Evolutionary conservation across 2,888 invertebrate genomes (phyloP), one percentile per base, ranked within the genome.

Genomic region (Alitta virens): DNA sequence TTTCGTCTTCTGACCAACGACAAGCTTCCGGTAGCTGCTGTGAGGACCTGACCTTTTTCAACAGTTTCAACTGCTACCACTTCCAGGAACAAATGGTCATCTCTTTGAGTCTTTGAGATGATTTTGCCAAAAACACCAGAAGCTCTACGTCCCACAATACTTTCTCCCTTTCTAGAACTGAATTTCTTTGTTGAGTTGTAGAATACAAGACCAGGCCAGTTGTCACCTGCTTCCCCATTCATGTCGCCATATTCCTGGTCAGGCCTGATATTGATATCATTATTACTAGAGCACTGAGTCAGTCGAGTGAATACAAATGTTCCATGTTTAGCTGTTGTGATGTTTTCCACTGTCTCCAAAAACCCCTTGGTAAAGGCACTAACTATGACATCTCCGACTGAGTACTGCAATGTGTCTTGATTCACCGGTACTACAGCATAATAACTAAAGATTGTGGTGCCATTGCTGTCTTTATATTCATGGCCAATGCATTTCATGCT

Each of bases 201-300:
- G 16, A 9, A 52, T 9, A 52, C 24, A 23, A 52, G 52, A 7
- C 52, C 52, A 21, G 52, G 52, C 52, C 52, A 52, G 25, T 52
- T 52, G 52, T 52, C 52, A 9, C 52, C 52, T 9, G 5, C 52
- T 16, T 52, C 23, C 12, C 52, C 23, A 7, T 12, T 24, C 52
- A 52, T 52, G 23, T 52, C 52, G 3, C 52, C 46, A 46, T 9
- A 46, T 16, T 18, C 46, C n/a, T 46, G 46, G n/a, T 46, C 46
- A 3, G n/a, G 5, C n/a, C 21, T 46, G 3, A 46, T 9, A 21
- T 46, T 16, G 3, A 46, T 18, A n/a, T 46, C 21, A 5, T 18
- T 21, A 5, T 16, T 46, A 18, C 21, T 3, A 9, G 46, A 46
- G n/a, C 21, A 46, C 21, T 46, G 46, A 18, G 46, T 21, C 46